Evolutionary conservation across 92 coral and sea anemone species (phyloP).

Genomic region (Heliopora coerulea): DNA sequence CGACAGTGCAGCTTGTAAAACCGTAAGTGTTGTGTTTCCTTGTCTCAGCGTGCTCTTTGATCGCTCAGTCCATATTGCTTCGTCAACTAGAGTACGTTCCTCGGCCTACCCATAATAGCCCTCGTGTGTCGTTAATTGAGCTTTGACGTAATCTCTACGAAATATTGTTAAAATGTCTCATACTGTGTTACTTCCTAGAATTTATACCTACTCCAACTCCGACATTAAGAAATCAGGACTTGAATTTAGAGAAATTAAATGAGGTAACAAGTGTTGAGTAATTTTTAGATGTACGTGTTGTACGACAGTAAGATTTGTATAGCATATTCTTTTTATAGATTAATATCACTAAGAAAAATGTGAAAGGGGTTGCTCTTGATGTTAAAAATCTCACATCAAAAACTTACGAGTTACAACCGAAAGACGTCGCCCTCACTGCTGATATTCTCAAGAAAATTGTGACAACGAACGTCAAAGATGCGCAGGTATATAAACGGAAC

Average conservation of each 20-base stretch:
- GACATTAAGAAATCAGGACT: neutral
- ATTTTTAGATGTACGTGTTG: no score
- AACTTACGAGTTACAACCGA: slow-evolving; percentile 51
- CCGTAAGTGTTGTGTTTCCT: no score
- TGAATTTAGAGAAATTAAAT: slow-evolving; percentile 20
- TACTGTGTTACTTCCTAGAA: neutral
- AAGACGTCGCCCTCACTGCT: slow-evolving; percentile 80
- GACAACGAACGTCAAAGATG: slow-evolving; percentile 60
- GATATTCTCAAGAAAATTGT: slow-evolving; percentile 79
- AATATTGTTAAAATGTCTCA: neutral
- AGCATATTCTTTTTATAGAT: slow-evolving; percentile 61
- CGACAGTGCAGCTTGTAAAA: no score
- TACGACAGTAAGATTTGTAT: no score
- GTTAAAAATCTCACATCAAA: slow-evolving; percentile 76
- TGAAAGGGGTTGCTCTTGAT: slow-evolving; percentile 64
- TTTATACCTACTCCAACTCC: neutral
- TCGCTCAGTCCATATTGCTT: no score
- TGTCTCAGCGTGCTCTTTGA: no score
- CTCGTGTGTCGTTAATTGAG: no score
- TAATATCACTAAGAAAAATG: slow-evolving; percentile 74
- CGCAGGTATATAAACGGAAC: slow-evolving; percentile 10
- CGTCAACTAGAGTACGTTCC: no score
- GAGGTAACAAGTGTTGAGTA: slow-evolving; percentile 3
- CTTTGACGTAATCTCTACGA: no score
- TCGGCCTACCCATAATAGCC: no score